phyloP scores from a whole-genome alignment of 2,888 invertebrate species.

The Rhingia rostrata region DNA sequence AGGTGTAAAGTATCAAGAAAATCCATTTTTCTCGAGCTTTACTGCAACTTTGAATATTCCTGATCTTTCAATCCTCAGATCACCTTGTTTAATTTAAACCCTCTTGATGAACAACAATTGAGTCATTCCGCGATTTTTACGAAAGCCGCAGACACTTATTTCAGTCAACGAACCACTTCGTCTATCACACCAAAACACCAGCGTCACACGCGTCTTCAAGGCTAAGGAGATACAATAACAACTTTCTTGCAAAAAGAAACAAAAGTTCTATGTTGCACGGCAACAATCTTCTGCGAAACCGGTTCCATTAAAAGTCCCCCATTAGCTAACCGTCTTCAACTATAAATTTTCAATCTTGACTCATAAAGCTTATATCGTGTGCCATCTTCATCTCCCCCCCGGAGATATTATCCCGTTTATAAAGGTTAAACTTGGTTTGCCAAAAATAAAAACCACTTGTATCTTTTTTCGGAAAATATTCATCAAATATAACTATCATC shows the following conservation, averaged over 20 bases:
- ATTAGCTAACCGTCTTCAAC: not conserved
- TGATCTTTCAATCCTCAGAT: too few species aligned
- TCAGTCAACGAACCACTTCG: not conserved
- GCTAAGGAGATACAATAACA: not conserved
- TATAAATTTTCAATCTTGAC: slow-evolving; percentile 6
- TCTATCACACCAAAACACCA: not conserved
- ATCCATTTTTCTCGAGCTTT: too few species aligned
- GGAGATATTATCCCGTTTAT: slow-evolving; percentile 8
- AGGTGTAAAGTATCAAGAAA: too few species aligned
- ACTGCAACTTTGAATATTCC: too few species aligned
- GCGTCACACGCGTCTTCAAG: not conserved
- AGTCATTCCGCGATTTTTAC: too few species aligned
- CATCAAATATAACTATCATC: not conserved
- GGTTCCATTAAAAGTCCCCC: not conserved
- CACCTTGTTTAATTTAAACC: too few species aligned
- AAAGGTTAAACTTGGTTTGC: slow-evolving; percentile 6
- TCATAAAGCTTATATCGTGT: slow-evolving; percentile 2
- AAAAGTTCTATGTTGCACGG: not conserved
- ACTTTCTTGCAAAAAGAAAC: not conserved
- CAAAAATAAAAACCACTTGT: not conserved
- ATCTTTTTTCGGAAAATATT: not conserved
- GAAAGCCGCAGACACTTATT: not conserved
- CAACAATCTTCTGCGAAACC: not conserved
- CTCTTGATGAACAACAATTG: too few species aligned
- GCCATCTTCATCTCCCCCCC: not conserved